phyloP scores from a whole-genome alignment of 2,888 invertebrate species.

The Parthenolecanium corni region DNA sequence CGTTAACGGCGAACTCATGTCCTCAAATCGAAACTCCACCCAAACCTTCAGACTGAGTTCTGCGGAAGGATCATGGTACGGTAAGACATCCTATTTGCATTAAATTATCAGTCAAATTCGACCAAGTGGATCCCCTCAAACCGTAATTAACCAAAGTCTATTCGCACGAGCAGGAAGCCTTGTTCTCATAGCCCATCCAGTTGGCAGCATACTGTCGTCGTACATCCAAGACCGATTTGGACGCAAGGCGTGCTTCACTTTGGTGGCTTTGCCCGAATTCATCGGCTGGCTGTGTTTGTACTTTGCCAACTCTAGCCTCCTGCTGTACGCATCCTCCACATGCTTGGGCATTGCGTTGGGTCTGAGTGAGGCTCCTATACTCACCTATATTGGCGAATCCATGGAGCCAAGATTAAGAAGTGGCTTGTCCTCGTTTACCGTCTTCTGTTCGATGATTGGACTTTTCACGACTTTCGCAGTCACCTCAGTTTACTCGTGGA shows the following conservation, averaged over 20 bases:
- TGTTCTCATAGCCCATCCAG: background rate
- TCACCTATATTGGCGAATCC: slow-evolving; percentile 4
- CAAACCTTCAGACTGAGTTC: background rate
- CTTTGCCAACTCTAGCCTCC: background rate
- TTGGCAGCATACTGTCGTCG: slow-evolving; percentile 1
- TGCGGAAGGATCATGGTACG: slow-evolving; percentile 4
- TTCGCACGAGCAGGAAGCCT: slow-evolving; percentile 4
- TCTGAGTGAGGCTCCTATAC: slow-evolving; percentile 7
- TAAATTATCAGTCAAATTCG: no score
- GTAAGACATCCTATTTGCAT: background rate
- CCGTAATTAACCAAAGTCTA: no score
- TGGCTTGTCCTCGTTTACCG: slow-evolving; percentile 1
- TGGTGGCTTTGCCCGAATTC: slow-evolving; percentile 6
- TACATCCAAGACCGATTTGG: slow-evolving; percentile 9
- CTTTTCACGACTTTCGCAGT: background rate
- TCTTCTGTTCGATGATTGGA: slow-evolving; percentile 11
- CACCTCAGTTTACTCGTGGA: background rate
- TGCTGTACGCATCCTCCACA: background rate
- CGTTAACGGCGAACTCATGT: background rate
- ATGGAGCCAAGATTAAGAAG: slow-evolving; percentile 7
- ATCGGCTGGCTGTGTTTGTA: slow-evolving; percentile 5
- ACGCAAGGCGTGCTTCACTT: background rate
- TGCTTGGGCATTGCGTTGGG: slow-evolving; percentile 9
- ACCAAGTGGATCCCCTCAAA: no score
- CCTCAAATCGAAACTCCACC: background rate